A percentile compares a stretch with the other conserved stretches of the same genome.
These are phyloP conservation scores for Zaprionus ornatus DNA, from an alignment of 1,140 invertebrate genomes.

Conservation along the genomic window DNA sequence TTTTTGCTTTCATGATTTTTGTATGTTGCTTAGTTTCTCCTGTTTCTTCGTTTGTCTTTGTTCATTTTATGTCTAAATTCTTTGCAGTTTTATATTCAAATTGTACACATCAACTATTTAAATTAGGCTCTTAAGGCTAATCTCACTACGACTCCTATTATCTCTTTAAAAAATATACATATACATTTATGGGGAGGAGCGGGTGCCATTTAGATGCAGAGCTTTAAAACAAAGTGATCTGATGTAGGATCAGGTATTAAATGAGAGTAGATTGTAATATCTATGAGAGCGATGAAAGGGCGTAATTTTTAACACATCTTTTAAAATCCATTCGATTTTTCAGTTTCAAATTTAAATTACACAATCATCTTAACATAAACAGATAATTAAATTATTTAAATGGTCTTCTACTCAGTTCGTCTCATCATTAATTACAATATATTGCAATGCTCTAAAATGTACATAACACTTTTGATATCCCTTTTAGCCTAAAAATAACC, in stretches of 20 bases:
- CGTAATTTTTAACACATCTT: not conserved
- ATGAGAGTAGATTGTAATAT: not conserved
- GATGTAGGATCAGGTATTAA: conserved; percentile 3
- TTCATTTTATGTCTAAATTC: conserved; percentile 81
- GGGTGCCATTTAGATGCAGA: conserved; percentile 33
- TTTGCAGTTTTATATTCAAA: conserved; percentile 66
- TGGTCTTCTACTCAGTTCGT: conserved; percentile 33
- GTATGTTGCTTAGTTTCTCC: conserved; percentile 45
- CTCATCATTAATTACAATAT: not conserved
- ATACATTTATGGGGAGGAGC: conserved; percentile 22
- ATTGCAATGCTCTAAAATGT: conserved; percentile 27
- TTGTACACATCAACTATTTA: conserved; percentile 70
- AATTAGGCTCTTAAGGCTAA: conserved; percentile 75
- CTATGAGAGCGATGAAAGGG: not conserved
- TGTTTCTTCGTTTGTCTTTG: conserved; percentile 60
- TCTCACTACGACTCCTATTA: conserved; percentile 69
- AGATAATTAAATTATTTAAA: conserved; percentile 2
- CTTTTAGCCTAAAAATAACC: conserved; percentile 29
- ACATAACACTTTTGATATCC: conserved; percentile 11
- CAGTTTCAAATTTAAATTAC: not conserved
- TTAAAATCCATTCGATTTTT: not conserved
- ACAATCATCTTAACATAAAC: not conserved
- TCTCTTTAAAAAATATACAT: conserved; percentile 52
- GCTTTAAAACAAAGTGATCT: not conserved
- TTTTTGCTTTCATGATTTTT: conserved; percentile 38